These are phyloP conservation scores for Andrena fulva DNA, from an alignment of 2,888 invertebrate species.

Conservation along the genomic window DNA sequence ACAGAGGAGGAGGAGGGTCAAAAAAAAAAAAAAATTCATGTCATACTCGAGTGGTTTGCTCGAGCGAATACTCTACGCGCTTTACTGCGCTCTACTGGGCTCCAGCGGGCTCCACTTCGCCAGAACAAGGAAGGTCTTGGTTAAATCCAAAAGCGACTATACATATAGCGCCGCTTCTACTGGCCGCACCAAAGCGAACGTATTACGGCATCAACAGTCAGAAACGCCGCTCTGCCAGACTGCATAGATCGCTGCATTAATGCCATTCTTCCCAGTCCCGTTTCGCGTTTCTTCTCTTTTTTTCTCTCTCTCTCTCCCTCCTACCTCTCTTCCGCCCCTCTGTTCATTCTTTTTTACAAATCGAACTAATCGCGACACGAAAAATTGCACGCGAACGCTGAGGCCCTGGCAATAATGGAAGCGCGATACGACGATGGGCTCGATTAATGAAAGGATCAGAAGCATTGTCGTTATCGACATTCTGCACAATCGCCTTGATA, in stretches of 20 bases:
- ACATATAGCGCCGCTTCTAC: constrained; percentile 56
- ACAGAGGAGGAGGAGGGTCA: constrained; percentile 21
- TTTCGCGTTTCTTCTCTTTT: constrained; percentile 31
- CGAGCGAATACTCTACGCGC: constrained; percentile 68
- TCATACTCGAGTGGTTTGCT: constrained; percentile 72
- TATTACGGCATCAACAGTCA: constrained; percentile 58
- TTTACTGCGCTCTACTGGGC: constrained; percentile 72
- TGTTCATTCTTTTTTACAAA: constrained; percentile 14
- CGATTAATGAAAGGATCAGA: constrained; percentile 39
- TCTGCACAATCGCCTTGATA: constrained; percentile 52
- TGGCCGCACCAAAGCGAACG: constrained; percentile 62
- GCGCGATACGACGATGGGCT: constrained; percentile 10
- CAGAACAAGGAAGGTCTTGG: constrained; percentile 70
- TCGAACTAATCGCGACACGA: constrained; percentile 45
- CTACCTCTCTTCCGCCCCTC: neutral
- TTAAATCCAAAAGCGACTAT: constrained; percentile 70
- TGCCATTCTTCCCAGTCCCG: constrained; percentile 55
- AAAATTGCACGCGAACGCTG: constrained; percentile 40
- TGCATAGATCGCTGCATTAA: constrained; percentile 56
- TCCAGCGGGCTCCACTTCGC: constrained; percentile 69
- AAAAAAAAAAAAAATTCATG: constrained; percentile 64
- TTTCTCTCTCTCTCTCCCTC: neutral
- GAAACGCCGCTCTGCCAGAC: constrained; percentile 57
- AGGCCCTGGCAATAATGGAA: constrained; percentile 7
- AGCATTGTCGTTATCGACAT: constrained; percentile 41